Base-by-base conservation (phyloP, 2,888 invertebrate species). In the Teleogryllus oceanicus region DNA sequence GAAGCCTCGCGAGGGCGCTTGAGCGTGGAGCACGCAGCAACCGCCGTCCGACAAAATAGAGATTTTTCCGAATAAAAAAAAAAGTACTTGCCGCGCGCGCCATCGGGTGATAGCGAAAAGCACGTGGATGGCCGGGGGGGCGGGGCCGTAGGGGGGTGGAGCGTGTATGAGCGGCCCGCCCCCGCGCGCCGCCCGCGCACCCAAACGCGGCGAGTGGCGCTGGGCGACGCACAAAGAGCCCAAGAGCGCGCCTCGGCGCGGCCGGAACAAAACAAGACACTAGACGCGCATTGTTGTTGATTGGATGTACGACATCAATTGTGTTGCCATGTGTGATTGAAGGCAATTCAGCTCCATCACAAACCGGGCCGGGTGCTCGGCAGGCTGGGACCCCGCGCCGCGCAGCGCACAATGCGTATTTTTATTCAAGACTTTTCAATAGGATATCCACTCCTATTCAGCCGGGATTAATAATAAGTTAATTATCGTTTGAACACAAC, bases 241-340 rank as follows among this genome's bases (percentile, higher is more conserved):
- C 62, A 62, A 62, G 62, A 62, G 62, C 62, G 62, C 62, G 62
- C 62, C 62, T n/a, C 62, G 62, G 16, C 62, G 62, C 62, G 16
- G 62, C 62, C 62, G 62, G 62, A 62, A 62, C 62, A 62, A 62
- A 62, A 62, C 62, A 62, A 62, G 62, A 62, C 62, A 62, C 62
- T 62, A 62, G 62, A 62, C 62, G 62, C 62, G 13, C 62, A 62
- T 62, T 62, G 62, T 62, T 62, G 62, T 62, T 62, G 62, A 62
- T 62, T 62, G 62, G 62, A 62, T 62, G 62, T 62, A 62, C 62
- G 62, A 62, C 62, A 62, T 62, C 62, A 62, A 62, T 62, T 62
- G 62, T 62, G 62, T 62, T 62, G 62, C 62, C 62, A 62, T 62
- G 62, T 62, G 62, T 62, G 62, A 62, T 62, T 62, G 62, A 62